A percentile compares a stretch with the other conserved stretches of the same genome.
Evolutionary conservation across 2,113 vertebrate genomes (phyloP).

Genomic region (Salvator merianae): DNA sequence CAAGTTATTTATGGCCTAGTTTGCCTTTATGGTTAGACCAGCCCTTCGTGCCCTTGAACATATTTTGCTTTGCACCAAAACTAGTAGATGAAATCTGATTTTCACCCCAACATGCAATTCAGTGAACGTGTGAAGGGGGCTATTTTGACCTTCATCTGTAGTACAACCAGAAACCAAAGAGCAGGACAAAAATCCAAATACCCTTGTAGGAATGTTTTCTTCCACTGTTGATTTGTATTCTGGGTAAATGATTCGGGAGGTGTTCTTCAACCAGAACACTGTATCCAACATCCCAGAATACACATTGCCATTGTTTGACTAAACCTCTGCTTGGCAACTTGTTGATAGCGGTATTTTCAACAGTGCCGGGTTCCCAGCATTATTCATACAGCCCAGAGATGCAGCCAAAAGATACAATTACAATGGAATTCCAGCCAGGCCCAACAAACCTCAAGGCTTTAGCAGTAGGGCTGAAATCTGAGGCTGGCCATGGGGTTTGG

Average conservation of each 20-base stretch:
- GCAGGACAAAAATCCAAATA: neutral
- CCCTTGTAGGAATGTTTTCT: neutral
- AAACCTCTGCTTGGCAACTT: conserved; percentile 3
- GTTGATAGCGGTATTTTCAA: conserved; percentile 13
- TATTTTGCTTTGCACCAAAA: no score
- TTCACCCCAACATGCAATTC: neutral
- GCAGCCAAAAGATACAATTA: conserved; percentile 25
- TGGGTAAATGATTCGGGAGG: neutral
- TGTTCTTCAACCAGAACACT: neutral
- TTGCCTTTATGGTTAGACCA: no score
- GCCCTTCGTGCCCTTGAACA: no score
- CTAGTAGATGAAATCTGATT: neutral
- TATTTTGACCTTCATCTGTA: neutral
- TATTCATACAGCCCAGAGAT: conserved; percentile 18
- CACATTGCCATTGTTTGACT: neutral
- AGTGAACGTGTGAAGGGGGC: neutral
- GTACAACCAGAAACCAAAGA: neutral
- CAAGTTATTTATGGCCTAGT: no score
- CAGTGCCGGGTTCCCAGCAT: neutral
- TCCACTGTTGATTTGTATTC: neutral
- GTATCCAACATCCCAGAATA: neutral
- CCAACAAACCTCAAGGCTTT: conserved; percentile 9
- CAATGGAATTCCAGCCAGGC: conserved; percentile 25
- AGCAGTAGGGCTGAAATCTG: conserved; percentile 25
- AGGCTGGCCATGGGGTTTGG: conserved; percentile 25